Conservation (phyloP, 2,113 vertebrate species). For the Ploceus nigricollis region DNA sequence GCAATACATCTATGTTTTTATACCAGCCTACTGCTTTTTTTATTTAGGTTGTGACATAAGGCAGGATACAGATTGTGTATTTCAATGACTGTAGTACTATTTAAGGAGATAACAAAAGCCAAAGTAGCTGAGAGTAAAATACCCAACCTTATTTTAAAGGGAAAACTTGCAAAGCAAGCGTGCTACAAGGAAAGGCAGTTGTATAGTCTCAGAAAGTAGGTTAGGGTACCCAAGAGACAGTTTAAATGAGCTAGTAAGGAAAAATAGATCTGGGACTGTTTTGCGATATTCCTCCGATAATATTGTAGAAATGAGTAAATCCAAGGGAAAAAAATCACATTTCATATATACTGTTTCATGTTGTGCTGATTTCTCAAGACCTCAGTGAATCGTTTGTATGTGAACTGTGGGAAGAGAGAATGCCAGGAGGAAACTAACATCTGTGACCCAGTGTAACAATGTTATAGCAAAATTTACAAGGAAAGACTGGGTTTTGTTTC, state of each 20-base stretch:
- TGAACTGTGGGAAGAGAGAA: neutral
- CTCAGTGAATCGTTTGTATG: neutral
- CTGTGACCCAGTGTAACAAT: neutral
- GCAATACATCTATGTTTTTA: neutral
- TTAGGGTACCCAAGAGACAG: constrained; percentile 39
- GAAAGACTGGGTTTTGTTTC: neutral
- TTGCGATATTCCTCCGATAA: neutral
- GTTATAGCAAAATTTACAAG: neutral
- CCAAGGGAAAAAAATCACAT: neutral
- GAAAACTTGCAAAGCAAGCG: neutral
- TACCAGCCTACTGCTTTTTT: neutral
- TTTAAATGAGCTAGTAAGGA: constrained; percentile 49
- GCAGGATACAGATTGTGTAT: neutral
- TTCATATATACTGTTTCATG: neutral
- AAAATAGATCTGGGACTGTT: constrained; percentile 45
- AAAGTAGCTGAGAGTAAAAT: neutral
- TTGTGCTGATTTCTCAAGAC: neutral
- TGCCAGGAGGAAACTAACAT: neutral
- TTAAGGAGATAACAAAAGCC: constrained; percentile 9
- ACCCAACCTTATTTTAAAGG: neutral
- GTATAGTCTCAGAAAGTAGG: constrained; percentile 49
- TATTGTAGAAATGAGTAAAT: constrained; percentile 22
- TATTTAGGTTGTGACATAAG: neutral
- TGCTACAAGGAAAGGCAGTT: neutral
- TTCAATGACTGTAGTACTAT: neutral